Base-by-base conservation (phyloP, 2,888 invertebrate genomes). In the Drosophila nigritarsus region DNA sequence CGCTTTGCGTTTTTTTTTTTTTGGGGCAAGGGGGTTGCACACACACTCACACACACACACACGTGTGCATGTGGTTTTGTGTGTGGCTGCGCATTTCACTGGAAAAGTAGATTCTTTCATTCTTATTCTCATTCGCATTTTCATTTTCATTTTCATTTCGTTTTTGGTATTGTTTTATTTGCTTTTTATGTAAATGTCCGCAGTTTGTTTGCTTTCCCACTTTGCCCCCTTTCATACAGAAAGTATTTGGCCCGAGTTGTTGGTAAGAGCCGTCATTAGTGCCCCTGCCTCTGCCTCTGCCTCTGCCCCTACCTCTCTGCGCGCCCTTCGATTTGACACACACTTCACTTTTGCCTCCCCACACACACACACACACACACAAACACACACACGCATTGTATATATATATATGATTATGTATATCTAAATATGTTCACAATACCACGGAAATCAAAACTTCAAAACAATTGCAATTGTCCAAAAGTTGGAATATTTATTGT, bases 141-240 rank as follows among this genome's bases (percentile, higher is more conserved):
- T 54, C 65, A 51, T 70, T 73, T 50, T 54, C 65, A 51, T 70
- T 75, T 70, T 64, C 56, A 62, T 72, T 75, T 71, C 56, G 49
- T 61, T 78, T 70, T 70, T 42, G 60, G 67, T 72, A 69, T 83
- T 73, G 71, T 75, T 82, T 78, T 71, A 74, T 78, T 83, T 78
- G 66, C 54, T 72, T 71, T 82, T 73, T 73, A 69, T 75, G 75
- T 74, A 73, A 73, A 69, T 69, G 64, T 45, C 27, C 61, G 66
- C 73, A 51, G 42, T 71, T 71, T 60, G 64, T 66, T 78, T 70
- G 69, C 58, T 40, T 45, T 48, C 15, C 45, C 27, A 11, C n/a
- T 63, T 56, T 59, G 49, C 38, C 24, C 32, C 20, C 42, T 15
- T 55, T 9, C 27, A 38, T n/a, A 55, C 27, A 34, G 20, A 36